phyloP scores from a whole-genome alignment of 2,888 invertebrate species.

The Neria commutata region DNA sequence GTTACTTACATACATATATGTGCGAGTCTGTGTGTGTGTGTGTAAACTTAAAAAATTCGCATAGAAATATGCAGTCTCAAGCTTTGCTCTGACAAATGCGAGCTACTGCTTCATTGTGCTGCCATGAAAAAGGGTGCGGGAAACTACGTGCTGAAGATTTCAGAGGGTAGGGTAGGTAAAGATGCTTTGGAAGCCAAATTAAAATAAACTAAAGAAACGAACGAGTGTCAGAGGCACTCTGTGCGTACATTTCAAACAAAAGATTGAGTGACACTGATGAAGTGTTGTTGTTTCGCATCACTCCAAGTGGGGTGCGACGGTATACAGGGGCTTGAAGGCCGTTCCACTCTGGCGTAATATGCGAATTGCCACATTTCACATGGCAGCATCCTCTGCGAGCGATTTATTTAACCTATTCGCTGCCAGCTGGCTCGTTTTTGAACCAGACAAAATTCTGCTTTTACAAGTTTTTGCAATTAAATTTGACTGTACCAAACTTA shows the following conservation, averaged over 20 bases:
- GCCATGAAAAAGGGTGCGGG: neutral
- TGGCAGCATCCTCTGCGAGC: too few species aligned
- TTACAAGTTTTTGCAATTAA: too few species aligned
- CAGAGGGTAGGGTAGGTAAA: too few species aligned
- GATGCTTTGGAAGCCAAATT: too few species aligned
- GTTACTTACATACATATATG: neutral
- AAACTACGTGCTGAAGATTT: neutral
- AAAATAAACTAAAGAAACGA: neutral
- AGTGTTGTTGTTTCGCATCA: neutral
- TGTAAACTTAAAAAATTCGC: neutral
- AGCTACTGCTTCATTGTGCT: neutral
- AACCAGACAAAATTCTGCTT: too few species aligned
- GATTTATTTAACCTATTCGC: too few species aligned
- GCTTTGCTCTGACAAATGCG: neutral
- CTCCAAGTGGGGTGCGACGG: neutral
- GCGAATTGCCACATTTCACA: too few species aligned
- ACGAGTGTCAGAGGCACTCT: too few species aligned
- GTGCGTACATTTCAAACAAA: neutral
- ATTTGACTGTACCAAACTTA: too few species aligned
- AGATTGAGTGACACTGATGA: constrained; percentile 4
- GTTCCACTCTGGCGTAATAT: too few species aligned
- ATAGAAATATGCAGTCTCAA: too few species aligned
- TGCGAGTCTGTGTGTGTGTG: neutral
- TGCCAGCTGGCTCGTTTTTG: too few species aligned
- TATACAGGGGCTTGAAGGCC: neutral